Percentiles rank a stretch among this genome's conserved stretches.
These are phyloP conservation scores for Heterocephalus glaber DNA, from an alignment of 2,113 vertebrate genomes.

Conservation along the genomic window DNA sequence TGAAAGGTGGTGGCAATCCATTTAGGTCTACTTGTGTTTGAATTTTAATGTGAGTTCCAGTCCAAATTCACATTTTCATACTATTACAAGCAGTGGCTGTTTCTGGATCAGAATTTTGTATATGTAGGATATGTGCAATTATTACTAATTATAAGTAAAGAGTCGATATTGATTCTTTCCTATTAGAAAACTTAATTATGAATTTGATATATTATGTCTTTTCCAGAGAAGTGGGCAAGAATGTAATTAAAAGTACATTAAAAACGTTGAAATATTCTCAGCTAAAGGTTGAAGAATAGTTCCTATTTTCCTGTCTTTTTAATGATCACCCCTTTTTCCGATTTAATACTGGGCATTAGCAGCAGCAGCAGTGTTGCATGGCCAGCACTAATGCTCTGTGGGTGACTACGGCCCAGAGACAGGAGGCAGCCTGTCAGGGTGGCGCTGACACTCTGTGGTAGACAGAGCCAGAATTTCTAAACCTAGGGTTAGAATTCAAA, in stretches of 20 bases:
- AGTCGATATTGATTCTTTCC: not conserved
- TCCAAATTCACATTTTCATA: conserved; percentile 37
- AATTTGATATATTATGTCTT: not conserved
- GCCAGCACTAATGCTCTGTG: not conserved
- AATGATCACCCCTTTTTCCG: not conserved
- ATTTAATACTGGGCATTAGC: not conserved
- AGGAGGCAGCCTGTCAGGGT: not conserved
- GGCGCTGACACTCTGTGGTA: not conserved
- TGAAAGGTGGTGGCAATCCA: not conserved
- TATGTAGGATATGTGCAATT: conserved; percentile 1
- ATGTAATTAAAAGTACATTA: not conserved
- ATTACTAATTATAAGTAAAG: conserved; percentile 24
- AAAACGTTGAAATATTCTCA: conserved; percentile 17
- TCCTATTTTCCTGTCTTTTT: not conserved
- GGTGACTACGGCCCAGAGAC: not conserved
- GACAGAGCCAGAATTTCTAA: conserved; percentile 28
- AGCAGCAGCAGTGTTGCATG: not conserved
- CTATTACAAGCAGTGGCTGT: not conserved
- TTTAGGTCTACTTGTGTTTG: conserved; percentile 16
- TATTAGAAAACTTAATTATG: conserved; percentile 34
- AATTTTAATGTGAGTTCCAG: conserved; percentile 42
- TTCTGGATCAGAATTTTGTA: not conserved
- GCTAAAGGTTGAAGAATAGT: not conserved
- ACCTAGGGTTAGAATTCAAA: conserved; percentile 8
- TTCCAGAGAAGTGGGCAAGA: conserved; percentile 29